Base-by-base conservation (phyloP, 1,140 invertebrate genomes). In the Dufourea novaeangliae region DNA sequence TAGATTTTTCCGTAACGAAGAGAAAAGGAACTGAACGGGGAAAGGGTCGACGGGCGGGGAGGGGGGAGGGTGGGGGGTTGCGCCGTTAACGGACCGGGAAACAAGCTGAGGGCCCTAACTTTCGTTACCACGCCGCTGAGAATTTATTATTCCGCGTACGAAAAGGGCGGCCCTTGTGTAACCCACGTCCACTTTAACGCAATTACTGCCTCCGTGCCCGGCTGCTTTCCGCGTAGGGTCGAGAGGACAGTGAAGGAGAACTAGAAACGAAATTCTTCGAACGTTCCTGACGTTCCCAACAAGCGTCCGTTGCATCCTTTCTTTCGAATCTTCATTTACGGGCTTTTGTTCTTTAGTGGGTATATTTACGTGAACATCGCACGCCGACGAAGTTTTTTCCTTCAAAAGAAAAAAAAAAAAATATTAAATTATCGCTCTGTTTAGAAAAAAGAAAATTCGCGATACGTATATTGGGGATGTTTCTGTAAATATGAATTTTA, bases 171-270 rank as follows among this genome's bases (percentile, higher is more conserved):
- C 76, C 52, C 80, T 86, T 88, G 87, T 86, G 85, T 80, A 88
- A 90, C 90, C 82, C 88, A 88, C 88, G 89, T 91, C 89, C 89
- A 90, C 89, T 91, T 90, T 90, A 91, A 89, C 87, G 86, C 89
- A 90, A 87, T 87, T 87, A 87, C 79, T 61, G 72, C 68, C 76
- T 76, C 41, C 64, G 72, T 79, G 76, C 74, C 54, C 27, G 50
- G 22, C 20, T 44, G 46, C 46, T n/a, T 50, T 7, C 20, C 50
- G 66, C 46, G 37, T 22, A 61, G 63, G 79, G 32, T 20, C 1
- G 25, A 37, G 59, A 37, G 39, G 34, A 44, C n/a, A 37, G 62
- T n/a, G 20, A 41, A 46, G 62, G 52, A 27, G 29, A 39, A n/a
- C 14, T 25, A 32, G 25, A 46, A 39, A 66, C 63, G 41, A 66